Evolutionary conservation across 2,113 vertebrate species (phyloP).

Genomic region (Archilochus colubris): DNA sequence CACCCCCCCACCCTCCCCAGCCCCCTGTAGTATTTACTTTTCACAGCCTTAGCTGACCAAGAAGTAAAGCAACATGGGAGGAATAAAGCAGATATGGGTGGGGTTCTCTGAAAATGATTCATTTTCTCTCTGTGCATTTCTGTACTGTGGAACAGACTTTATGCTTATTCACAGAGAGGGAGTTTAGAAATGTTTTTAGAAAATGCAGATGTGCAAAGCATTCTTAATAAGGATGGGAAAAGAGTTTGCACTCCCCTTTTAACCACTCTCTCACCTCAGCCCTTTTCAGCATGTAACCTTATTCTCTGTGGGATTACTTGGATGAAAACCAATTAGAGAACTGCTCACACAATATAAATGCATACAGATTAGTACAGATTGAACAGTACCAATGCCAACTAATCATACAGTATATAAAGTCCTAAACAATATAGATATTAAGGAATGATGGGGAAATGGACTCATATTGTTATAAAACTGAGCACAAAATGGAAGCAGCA

Average conservation of each 20-base stretch:
- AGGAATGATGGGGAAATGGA: slow-evolving; percentile 66
- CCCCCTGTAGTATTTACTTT: not conserved
- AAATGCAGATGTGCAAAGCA: slow-evolving; percentile 75
- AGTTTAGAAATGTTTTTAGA: slow-evolving; percentile 70
- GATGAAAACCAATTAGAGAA: slow-evolving; percentile 83
- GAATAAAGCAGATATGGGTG: slow-evolving; percentile 25
- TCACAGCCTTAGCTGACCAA: not conserved
- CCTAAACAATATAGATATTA: slow-evolving; percentile 78
- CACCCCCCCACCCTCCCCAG: no score
- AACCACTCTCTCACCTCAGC: slow-evolving; percentile 78
- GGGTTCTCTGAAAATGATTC: slow-evolving; percentile 19
- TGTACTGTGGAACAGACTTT: slow-evolving; percentile 14
- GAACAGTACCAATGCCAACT: slow-evolving; percentile 74
- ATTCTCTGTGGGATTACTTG: slow-evolving; percentile 82
- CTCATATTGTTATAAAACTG: slow-evolving; percentile 66
- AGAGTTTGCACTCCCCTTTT: slow-evolving; percentile 77
- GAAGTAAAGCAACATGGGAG: not conserved
- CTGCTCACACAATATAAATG: slow-evolving; percentile 78
- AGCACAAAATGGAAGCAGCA: slow-evolving; percentile 67
- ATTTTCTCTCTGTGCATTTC: slow-evolving; percentile 10
- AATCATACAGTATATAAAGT: slow-evolving; percentile 74
- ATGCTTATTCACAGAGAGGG: slow-evolving; percentile 66
- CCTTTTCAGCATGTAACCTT: slow-evolving; percentile 81
- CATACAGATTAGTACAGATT: slow-evolving; percentile 80
- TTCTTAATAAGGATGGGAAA: slow-evolving; percentile 79